phyloP scores from a whole-genome alignment of 1,140 invertebrate species.

The Trichomalopsis sarcophagae region DNA sequence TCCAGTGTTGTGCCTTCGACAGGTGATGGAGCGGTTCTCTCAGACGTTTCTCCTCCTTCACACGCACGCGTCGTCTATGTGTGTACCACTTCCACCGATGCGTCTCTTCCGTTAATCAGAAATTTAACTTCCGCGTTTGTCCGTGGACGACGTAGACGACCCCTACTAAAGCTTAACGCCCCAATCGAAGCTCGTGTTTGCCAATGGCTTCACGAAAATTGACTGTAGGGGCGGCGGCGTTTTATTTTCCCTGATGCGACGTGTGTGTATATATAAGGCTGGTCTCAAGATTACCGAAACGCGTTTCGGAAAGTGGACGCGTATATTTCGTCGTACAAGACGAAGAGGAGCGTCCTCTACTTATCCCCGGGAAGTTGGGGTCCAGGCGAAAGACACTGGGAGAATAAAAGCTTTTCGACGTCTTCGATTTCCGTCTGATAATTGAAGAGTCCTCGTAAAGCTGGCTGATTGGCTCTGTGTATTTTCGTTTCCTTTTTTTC shows the following conservation, averaged over 20 bases:
- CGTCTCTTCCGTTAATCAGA: conserved; percentile 10
- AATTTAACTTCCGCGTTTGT: conserved; percentile 22
- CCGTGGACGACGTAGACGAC: not conserved
- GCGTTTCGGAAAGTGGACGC: not conserved
- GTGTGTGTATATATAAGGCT: not conserved
- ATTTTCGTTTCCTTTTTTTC: not conserved
- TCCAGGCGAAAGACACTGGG: not conserved
- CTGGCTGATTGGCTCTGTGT: not conserved
- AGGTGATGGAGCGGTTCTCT: conserved; percentile 15
- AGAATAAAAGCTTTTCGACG: conserved; percentile 2
- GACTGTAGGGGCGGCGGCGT: not conserved
- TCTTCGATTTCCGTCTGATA: conserved; percentile 9
- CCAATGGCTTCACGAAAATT: not conserved
- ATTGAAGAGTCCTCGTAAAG: not conserved
- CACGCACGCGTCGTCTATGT: not conserved
- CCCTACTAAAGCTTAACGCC: not conserved
- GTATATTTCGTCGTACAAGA: not conserved
- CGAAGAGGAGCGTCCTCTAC: not conserved
- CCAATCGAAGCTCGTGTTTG: not conserved
- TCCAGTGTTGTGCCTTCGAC: not conserved
- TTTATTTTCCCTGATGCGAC: not conserved
- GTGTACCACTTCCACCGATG: not conserved
- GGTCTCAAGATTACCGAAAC: not conserved
- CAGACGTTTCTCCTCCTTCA: not conserved
- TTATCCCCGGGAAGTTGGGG: not conserved